Evolutionary conservation across 2,888 invertebrate genomes (phyloP), one percentile per base, ranked within the genome.

Genomic region (Sminthurinus aureus): DNA sequence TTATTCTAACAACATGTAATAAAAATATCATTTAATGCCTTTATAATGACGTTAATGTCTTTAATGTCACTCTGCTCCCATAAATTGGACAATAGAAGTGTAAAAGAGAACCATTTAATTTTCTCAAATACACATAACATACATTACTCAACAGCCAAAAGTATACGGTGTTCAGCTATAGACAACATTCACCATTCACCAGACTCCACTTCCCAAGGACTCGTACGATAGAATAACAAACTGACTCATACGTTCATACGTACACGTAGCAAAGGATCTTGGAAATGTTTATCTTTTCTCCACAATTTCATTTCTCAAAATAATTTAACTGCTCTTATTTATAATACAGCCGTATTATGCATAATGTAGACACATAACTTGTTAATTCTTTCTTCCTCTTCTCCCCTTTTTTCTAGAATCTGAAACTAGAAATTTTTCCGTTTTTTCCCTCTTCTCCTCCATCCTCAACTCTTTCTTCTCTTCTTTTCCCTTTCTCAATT

Each of bases 21-120:
- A 79, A 79, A 79, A 79, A 79, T 67, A 24, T 66, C 79, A 26
- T 58, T 67, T 58, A 66, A 79, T 38, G 79, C 66, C 79, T 79
- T 6, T 38, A 4, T 38, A 38, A 38, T 38, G 38, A 38, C 38
- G 22, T 67, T 58, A 66, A 79, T 38, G 79, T 67, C 79, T 79
- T 67, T 79, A 66, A 79, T 67, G 79, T 79, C 66, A 67, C 38
- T 26, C 66, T 9, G 4, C 15, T 20, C 67, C 26, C 66, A 79
- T 79, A 79, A 79, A 79, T 79, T 79, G 77, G 58, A 66, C 79
- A 67, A 79, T 66, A n/a, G 11, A 79, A 66, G 38, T 22, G 79
- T 67, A 38, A 38, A 38, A 75, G 75, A 75, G 18, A 75, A 51
- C 75, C 75, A 79, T 79, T 79, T 79, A 26, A 79, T 79, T 67